Conservation (phyloP, 2,113 vertebrate genomes). For the Percopsis transmontana region DNA sequence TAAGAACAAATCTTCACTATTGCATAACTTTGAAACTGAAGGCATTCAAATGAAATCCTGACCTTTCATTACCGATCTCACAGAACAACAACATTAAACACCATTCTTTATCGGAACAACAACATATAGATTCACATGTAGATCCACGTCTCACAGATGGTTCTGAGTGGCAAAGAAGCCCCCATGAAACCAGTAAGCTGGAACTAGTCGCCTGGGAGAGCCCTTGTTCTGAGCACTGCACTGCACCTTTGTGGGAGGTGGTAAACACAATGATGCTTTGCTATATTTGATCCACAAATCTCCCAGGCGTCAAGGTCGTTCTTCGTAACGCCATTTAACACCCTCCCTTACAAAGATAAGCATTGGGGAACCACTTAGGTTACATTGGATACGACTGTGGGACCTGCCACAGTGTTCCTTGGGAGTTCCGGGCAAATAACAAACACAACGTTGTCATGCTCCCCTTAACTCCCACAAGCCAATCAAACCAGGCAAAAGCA, state of each 20-base stretch:
- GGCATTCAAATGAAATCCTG: no score
- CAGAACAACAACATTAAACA: no score
- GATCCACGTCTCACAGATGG: no score
- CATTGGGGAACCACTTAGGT: slow-evolving; percentile 70
- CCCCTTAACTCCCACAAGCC: slow-evolving; percentile 46
- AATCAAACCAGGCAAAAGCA: slow-evolving; percentile 29
- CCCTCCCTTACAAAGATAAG: slow-evolving; percentile 63
- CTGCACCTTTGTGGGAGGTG: slow-evolving; percentile 40
- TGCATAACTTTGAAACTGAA: no score
- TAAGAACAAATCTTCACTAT: no score
- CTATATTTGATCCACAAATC: slow-evolving; percentile 46
- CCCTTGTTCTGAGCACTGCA: slow-evolving; percentile 19
- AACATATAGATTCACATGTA: no score
- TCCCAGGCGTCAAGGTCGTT: slow-evolving; percentile 57
- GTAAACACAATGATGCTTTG: slow-evolving; percentile 41
- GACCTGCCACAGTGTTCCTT: slow-evolving; percentile 17
- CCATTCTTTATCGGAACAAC: no score
- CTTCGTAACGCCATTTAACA: slow-evolving; percentile 70
- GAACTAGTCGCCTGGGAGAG: slow-evolving; percentile 32
- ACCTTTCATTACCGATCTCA: no score
- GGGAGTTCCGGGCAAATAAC: no score
- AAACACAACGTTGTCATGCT: slow-evolving; percentile 11
- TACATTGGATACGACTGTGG: slow-evolving; percentile 72
- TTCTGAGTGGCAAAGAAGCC: no score
- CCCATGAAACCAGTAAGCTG: slow-evolving; percentile 30